These are phyloP conservation scores for Bagarius yarrelli DNA, from an alignment of 2,113 vertebrate species.

Conservation along the genomic window DNA sequence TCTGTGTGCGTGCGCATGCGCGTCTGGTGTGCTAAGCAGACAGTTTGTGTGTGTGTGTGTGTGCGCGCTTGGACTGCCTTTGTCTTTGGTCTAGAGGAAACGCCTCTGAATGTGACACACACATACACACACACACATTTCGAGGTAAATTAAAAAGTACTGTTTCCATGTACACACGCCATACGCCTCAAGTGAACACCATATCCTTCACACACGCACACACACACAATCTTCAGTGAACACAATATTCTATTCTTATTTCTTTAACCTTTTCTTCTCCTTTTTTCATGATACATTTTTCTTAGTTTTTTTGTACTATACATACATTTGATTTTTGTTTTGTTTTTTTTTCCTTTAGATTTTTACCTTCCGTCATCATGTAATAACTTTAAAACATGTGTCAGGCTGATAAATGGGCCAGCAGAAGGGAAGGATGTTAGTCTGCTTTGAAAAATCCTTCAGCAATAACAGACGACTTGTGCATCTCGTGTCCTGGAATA, in stretches of 20 bases:
- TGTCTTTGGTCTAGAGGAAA: conserved; percentile 9
- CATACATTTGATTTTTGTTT: too few species aligned
- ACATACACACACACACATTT: not conserved
- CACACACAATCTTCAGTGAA: too few species aligned
- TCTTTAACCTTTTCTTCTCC: too few species aligned
- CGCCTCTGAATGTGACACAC: not conserved
- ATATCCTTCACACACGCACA: not conserved
- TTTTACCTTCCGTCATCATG: too few species aligned
- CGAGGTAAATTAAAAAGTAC: too few species aligned
- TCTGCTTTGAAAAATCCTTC: not conserved
- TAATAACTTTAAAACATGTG: too few species aligned
- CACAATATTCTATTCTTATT: too few species aligned
- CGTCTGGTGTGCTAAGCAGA: not conserved
- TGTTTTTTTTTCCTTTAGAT: too few species aligned
- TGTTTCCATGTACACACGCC: conserved; percentile 10
- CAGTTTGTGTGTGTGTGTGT: not conserved
- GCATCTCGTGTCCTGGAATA: not conserved
- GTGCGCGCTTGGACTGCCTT: conserved; percentile 1
- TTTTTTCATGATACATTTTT: too few species aligned
- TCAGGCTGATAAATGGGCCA: too few species aligned
- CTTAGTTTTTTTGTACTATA: too few species aligned
- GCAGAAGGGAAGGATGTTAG: too few species aligned
- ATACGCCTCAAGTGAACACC: not conserved
- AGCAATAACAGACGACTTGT: not conserved
- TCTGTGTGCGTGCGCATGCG: not conserved